Base-by-base conservation (phyloP, 2,888 invertebrate genomes). In the Callyntrura sp. region DNA sequence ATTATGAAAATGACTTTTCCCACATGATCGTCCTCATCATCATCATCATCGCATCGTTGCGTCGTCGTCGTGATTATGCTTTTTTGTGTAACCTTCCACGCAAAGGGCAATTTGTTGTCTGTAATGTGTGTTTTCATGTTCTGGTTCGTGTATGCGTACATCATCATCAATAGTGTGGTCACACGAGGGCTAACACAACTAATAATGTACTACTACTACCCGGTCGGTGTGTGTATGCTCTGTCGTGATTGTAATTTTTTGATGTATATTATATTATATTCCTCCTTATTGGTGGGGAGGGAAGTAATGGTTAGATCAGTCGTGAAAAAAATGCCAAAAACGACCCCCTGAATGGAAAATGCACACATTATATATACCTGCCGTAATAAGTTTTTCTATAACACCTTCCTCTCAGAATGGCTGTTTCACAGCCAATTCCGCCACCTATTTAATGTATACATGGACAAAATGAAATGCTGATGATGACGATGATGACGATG, bases 1-100 rank as follows among this genome's bases (percentile, higher is more conserved):
- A 57, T 57, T 62, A 62, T 23, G 43, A 81, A 43, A 35, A n/a
- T n/a, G n/a, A 43, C 25, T 17, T 81, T 81, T 81, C 81, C 81
- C 81, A 81, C 81, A 81, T 79, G 25, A 57, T 57, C 76, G 51
- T 25, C 23, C 4, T 25, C 23, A 68, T 25, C 6, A 14, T 23
- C 28, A 25, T 23, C 25, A 23, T 23, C 11, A 35, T 35, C 6
- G 35, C 35, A n/a, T n/a, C n/a, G n/a, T n/a, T n/a, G n/a, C n/a
- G n/a, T n/a, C n/a, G n/a, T n/a, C n/a, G 35, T 35, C 35, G 35
- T 35, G 35, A 35, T 35, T 6, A 35, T 35, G 35, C 35, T 35
- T 35, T 6, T 35, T 35, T 35, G 35, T 23, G 60, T 60, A 60
- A 60, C 17, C 20, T 60, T 60, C n/a, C 60, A 60, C 23, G 60